Evolutionary conservation across 2,113 vertebrate genomes (phyloP), one percentile per base, ranked within the genome.

Genomic region (Erythrolamprus reginae): DNA sequence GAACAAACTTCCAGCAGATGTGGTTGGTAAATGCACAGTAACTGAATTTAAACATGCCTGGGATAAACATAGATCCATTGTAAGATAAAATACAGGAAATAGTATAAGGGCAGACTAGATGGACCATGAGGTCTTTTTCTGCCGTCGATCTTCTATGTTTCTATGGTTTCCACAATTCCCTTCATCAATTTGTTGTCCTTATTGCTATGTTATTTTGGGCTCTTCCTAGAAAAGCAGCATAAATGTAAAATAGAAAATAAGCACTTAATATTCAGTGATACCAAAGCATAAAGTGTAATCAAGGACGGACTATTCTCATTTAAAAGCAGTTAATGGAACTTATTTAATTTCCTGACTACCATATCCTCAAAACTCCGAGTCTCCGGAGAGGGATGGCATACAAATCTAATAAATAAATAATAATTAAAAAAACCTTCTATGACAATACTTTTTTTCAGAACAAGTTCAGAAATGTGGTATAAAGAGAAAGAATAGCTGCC

Each of bases 401-500:
- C n/a, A n/a, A n/a, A n/a, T n/a, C n/a, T n/a, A n/a, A n/a, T n/a
- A n/a, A n/a, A n/a, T n/a, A n/a, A n/a, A n/a, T n/a, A n/a, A n/a
- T n/a, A n/a, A n/a, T n/a, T n/a, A n/a, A n/a, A n/a, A n/a, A n/a
- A n/a, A 42, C 12, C 33, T 10, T 26, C 10, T 13, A 26, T 87
- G 38, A 56, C 52, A 87, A 26, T 23, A 47, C 28, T n/a, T 77
- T 84, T 86, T 65, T 88, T 92, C 91, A 86, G 93, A 92, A 92
- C 48, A 82, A 23, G 86, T 91, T 89, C 48, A 50, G 26, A 48
- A 50, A 38, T 21, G 3, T 38, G 24, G 3, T 45, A 24, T 33
- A 17, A 94, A 87, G 92, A 93, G 87, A 26, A 93, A 90, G 92
- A 92, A 90, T 87, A 83, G 61, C 56, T 84, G 56, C 28, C 48